A percentile compares a stretch with the other conserved stretches of the same genome.
Conservation (phyloP, 1,140 invertebrate genomes). For the Zaprionus capensis region DNA sequence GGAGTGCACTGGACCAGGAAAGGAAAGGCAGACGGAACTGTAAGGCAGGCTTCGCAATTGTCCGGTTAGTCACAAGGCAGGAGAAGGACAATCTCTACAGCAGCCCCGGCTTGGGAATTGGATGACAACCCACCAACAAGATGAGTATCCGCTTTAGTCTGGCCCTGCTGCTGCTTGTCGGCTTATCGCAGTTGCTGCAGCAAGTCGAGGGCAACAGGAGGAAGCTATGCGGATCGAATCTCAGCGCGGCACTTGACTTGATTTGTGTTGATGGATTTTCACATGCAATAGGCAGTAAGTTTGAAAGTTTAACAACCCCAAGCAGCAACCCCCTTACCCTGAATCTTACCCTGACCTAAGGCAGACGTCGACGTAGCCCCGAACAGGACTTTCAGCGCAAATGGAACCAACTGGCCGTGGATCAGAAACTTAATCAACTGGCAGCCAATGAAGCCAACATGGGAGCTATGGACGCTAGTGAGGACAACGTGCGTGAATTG, state of each 20-base stretch:
- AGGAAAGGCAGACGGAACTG: not conserved
- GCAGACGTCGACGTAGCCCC: conserved; percentile 6
- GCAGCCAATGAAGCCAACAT: not conserved
- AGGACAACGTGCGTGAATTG: conserved; percentile 30
- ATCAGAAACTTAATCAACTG: conserved; percentile 13
- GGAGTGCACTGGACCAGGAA: not conserved
- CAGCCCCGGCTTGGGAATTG: conserved; percentile 5
- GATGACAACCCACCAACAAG: conserved; percentile 21
- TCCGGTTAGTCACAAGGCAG: conserved; percentile 20
- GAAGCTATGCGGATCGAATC: conserved; percentile 65
- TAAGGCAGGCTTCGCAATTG: conserved; percentile 24
- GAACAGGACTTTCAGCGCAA: conserved; percentile 25
- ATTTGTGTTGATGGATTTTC: conserved; percentile 68
- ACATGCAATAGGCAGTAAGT: conserved; percentile 49
- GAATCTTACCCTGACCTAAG: conserved; percentile 34
- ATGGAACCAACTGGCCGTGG: conserved; percentile 25
- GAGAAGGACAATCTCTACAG: not conserved
- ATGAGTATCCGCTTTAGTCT: conserved; percentile 53
- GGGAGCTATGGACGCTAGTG: not conserved
- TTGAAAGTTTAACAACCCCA: not conserved
- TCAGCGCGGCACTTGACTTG: conserved; percentile 62
- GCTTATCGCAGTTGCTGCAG: conserved; percentile 53
- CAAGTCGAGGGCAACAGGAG: conserved; percentile 53
- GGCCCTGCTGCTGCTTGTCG: conserved; percentile 59
- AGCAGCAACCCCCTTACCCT: not conserved